A percentile compares a stretch with the other conserved stretches of the same genome.
Evolutionary conservation across 1,140 invertebrate species (phyloP).

Genomic region (Drosophila sproati): DNA sequence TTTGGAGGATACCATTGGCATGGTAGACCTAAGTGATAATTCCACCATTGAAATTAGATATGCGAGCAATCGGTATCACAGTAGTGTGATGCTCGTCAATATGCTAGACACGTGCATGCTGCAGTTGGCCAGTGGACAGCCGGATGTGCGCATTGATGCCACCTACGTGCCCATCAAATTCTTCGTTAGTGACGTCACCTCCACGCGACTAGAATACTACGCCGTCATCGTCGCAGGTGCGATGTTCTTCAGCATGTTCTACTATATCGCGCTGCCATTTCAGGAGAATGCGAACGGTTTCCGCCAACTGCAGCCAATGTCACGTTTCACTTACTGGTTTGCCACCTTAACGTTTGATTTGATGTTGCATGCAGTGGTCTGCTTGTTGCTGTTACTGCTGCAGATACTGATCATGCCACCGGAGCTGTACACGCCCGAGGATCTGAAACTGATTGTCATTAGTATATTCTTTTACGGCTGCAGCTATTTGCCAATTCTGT

Average conservation of each 20-base stretch:
- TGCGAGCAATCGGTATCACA: conserved; percentile 78
- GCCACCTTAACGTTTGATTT: conserved; percentile 67
- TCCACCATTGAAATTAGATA: conserved; percentile 54
- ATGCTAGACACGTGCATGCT: conserved; percentile 69
- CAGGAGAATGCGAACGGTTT: conserved; percentile 73
- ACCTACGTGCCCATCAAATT: conserved; percentile 66
- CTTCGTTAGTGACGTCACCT: conserved; percentile 68
- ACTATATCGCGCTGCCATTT: conserved; percentile 74
- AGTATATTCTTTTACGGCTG: conserved; percentile 77
- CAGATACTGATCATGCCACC: conserved; percentile 64
- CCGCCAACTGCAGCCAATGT: conserved; percentile 76
- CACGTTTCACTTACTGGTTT: conserved; percentile 67
- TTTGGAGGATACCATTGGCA: conserved; percentile 66
- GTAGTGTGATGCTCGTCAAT: conserved; percentile 75
- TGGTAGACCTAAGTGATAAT: conserved; percentile 39
- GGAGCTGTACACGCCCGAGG: conserved; percentile 56
- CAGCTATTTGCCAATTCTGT: conserved; percentile 76
- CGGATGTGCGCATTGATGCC: conserved; percentile 47
- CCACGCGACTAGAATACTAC: conserved; percentile 71
- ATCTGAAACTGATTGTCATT: conserved; percentile 48
- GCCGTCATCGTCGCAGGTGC: conserved; percentile 67
- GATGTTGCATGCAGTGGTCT: conserved; percentile 47
- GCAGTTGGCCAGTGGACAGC: conserved; percentile 13
- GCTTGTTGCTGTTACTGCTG: conserved; percentile 31
- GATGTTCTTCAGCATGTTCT: conserved; percentile 78